Evolutionary conservation across 1,140 invertebrate species (phyloP).

Genomic region (Helicorthomorpha holstii): DNA sequence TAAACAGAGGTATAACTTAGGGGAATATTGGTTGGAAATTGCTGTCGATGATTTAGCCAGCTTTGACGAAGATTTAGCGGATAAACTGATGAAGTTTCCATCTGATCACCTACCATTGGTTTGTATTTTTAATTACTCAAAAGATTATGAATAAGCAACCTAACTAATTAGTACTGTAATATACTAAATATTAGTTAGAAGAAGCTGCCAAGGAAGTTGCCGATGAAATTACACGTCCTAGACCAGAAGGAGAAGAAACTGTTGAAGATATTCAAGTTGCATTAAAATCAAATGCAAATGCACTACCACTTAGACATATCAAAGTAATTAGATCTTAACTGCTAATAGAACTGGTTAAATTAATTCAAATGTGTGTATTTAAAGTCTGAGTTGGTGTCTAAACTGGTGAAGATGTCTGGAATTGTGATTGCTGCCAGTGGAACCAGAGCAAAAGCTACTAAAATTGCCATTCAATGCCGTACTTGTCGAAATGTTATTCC

Average conservation of each 20-base stretch:
- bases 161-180: too few relatives aligned
- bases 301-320: constrained; percentile 60
- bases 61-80: constrained; percentile 86
- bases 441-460: constrained; percentile 86
- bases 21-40: constrained; percentile 80
- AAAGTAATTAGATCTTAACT: constrained; percentile 40
- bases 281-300: constrained; percentile 65
- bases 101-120: constrained; percentile 78
- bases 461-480: constrained; percentile 88
- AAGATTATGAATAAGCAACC: too few relatives aligned
- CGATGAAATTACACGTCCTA: constrained; percentile 85
- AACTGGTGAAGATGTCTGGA: constrained; percentile 85
- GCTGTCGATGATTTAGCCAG: constrained; percentile 84
- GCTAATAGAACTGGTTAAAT: neutral
- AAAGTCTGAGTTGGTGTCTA: constrained; percentile 81
- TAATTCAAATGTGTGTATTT: constrained; percentile 19
- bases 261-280: constrained; percentile 90
- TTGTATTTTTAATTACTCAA: constrained; percentile 10
- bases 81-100: constrained; percentile 82
- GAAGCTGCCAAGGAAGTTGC: constrained; percentile 93
- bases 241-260: constrained; percentile 74
- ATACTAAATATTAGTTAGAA: constrained; percentile 48
- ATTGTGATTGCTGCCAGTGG: constrained; percentile 89
- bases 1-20: constrained; percentile 83
- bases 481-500: constrained; percentile 76